Evolutionary conservation across 2,888 invertebrate genomes (phyloP).

Genomic region (Anthophora plumipes): DNA sequence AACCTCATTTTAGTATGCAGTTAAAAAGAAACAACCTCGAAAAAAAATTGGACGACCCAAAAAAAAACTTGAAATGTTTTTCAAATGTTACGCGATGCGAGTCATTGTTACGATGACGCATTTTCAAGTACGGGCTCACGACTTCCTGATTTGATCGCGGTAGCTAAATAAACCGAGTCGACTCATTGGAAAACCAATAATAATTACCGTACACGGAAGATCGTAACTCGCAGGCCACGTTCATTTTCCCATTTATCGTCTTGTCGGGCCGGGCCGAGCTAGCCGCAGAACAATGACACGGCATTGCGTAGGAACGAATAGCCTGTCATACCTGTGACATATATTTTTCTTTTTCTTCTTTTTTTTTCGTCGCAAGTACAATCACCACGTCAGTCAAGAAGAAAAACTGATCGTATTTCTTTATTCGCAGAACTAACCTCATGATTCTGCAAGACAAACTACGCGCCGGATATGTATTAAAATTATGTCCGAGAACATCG

Average conservation of each 20-base stretch:
- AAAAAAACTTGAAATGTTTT: background rate
- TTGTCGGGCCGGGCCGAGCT: slow-evolving; percentile 40
- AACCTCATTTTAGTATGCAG: background rate
- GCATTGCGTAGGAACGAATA: slow-evolving; percentile 60
- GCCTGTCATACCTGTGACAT: slow-evolving; percentile 66
- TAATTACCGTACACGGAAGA: slow-evolving; percentile 54
- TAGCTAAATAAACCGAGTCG: slow-evolving; percentile 22
- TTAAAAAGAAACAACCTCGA: too few relatives aligned
- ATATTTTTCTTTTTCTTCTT: too few relatives aligned
- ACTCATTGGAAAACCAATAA: slow-evolving; percentile 51
- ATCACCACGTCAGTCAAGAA: slow-evolving; percentile 58
- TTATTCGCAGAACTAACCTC: slow-evolving; percentile 41
- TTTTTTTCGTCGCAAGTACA: slow-evolving; percentile 50
- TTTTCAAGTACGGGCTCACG: slow-evolving; percentile 3
- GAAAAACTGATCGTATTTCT: slow-evolving; percentile 68
- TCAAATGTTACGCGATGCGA: background rate
- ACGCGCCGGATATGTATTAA: slow-evolving; percentile 15
- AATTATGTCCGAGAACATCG: slow-evolving; percentile 4
- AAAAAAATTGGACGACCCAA: background rate
- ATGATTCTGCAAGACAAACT: slow-evolving; percentile 32
- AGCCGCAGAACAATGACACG: slow-evolving; percentile 55
- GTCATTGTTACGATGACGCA: background rate
- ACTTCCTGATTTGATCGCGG: slow-evolving; percentile 18
- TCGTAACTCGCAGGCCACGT: slow-evolving; percentile 54
- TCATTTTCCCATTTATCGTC: slow-evolving; percentile 62